phyloP scores from a whole-genome alignment of 1,140 invertebrate species.

The Epicauta chinensis region DNA sequence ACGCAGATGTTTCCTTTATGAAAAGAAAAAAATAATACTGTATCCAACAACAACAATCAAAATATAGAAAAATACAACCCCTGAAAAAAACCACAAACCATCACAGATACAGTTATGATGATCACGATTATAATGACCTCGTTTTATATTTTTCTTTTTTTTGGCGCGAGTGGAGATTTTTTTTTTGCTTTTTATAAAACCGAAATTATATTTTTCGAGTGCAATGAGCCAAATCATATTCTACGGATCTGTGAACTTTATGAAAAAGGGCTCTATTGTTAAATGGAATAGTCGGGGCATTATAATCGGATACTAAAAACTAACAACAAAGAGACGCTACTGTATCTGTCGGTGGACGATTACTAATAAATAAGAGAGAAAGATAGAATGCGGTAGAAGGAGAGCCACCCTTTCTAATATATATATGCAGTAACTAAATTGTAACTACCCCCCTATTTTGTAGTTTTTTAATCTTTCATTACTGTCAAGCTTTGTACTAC shows the following conservation, averaged over 20 bases:
- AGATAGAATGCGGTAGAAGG: too few relatives aligned
- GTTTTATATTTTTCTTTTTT: too few relatives aligned
- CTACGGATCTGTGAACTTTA: constrained; percentile 34
- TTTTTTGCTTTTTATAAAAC: constrained; percentile 24
- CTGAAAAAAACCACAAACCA: constrained; percentile 25
- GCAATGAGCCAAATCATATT: constrained; percentile 43
- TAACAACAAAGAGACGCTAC: constrained; percentile 29
- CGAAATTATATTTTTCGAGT: constrained; percentile 37
- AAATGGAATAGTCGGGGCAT: constrained; percentile 13
- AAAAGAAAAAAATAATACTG: too few relatives aligned
- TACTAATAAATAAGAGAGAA: background rate
- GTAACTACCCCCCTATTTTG: constrained; percentile 4
- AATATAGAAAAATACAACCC: background rate
- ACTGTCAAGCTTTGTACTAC: too few relatives aligned
- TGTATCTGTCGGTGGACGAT: constrained; percentile 16
- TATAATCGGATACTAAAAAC: constrained; percentile 32
- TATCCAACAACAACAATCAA: too few relatives aligned
- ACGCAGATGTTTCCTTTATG: constrained; percentile 18
- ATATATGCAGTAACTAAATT: background rate
- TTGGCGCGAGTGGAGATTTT: constrained; percentile 18
- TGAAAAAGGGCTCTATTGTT: constrained; percentile 31
- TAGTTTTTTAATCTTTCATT: constrained; percentile 12
- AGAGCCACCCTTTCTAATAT: too few relatives aligned
- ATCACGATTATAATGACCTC: too few relatives aligned
- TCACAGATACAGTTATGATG: background rate